Conservation (phyloP, 2,888 invertebrate species). For the Agrotis puta region DNA sequence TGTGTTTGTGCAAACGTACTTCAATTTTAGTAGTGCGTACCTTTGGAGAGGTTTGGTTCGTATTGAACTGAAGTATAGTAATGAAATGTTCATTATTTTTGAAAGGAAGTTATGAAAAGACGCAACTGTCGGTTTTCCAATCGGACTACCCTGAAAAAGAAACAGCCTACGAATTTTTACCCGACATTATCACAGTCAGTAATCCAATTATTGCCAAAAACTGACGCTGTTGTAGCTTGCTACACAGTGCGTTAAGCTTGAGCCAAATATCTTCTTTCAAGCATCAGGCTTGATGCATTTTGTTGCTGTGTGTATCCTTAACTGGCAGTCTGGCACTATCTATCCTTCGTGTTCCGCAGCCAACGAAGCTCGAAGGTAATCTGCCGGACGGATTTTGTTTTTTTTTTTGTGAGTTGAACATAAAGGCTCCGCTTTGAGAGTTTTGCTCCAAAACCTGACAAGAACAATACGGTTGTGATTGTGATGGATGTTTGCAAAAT, state of each 20-base stretch:
- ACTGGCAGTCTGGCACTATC: slow-evolving; percentile 31
- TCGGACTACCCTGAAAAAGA: no score
- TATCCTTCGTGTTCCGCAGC: slow-evolving; percentile 19
- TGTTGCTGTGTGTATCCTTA: slow-evolving; percentile 2
- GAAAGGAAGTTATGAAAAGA: no score
- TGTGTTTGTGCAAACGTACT: no score
- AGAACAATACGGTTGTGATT: slow-evolving; percentile 42
- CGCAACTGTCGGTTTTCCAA: no score
- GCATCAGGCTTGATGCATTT: neutral
- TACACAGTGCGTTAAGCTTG: no score
- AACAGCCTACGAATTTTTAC: no score
- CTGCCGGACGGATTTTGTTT: slow-evolving; percentile 59
- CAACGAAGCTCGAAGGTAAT: slow-evolving; percentile 46
- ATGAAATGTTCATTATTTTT: no score
- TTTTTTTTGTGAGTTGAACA: slow-evolving; percentile 64
- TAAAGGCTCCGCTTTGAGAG: slow-evolving; percentile 58
- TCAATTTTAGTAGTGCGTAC: no score
- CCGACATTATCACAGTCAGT: no score
- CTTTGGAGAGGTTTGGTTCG: no score
- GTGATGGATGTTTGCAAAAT: slow-evolving; percentile 12
- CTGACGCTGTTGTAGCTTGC: neutral
- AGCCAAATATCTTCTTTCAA: neutral
- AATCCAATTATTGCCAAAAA: neutral
- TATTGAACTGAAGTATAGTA: no score
- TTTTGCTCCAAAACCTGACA: slow-evolving; percentile 56